These are phyloP conservation scores for Corythornis cristatus DNA, from an alignment of 2,113 vertebrate genomes.

Conservation along the genomic window DNA sequence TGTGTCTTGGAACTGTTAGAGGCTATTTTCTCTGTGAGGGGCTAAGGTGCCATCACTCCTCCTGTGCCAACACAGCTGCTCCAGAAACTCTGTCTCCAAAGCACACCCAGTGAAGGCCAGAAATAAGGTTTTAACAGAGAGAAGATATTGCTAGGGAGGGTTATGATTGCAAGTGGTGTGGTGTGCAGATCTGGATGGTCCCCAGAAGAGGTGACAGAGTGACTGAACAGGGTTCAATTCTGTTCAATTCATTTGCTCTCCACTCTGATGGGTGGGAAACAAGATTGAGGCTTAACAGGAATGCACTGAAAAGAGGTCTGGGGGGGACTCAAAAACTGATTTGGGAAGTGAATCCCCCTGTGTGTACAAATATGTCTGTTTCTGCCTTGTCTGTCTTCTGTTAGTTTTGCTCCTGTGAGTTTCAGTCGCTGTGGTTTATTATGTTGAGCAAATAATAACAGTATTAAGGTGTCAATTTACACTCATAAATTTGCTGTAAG, in stretches of 20 bases:
- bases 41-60: background rate
- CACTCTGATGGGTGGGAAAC: background rate
- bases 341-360: background rate
- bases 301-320: background rate
- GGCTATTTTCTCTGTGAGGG: background rate
- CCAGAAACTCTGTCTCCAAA: background rate
- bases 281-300: slow-evolving; percentile 9
- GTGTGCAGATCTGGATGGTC: background rate
- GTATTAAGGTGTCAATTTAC: background rate
- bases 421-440: background rate
- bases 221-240: background rate
- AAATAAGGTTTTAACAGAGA: slow-evolving; percentile 38
- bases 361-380: background rate
- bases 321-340: slow-evolving; percentile 15
- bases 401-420: background rate
- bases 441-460: background rate
- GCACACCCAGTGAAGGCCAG: background rate
- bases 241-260: slow-evolving; percentile 4
- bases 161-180: background rate
- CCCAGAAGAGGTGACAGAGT: background rate
- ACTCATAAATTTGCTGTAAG: background rate
- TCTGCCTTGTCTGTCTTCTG: background rate
- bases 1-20: background rate
- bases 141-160: slow-evolving; percentile 14
- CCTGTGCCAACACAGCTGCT: background rate